A percentile compares a stretch with the other conserved stretches of the same genome.
These are phyloP conservation scores for Ctenosaura bakeri DNA, from an alignment of 2,797 vertebrate genomes.

Conservation along the genomic window DNA sequence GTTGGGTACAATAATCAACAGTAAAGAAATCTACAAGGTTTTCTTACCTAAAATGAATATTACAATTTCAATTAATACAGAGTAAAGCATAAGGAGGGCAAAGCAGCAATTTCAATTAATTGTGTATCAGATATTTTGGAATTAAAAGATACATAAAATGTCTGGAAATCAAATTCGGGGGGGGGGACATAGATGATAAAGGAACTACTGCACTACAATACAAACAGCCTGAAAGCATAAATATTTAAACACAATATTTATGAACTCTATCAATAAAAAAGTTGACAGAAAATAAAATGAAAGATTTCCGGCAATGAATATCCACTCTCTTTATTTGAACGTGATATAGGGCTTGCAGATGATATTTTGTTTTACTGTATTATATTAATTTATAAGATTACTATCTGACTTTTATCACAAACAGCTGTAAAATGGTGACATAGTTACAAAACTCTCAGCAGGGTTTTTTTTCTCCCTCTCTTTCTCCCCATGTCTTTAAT, in stretches of 20 bases:
- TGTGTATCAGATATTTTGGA: background rate
- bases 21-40: background rate
- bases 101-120: background rate
- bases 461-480: too few species aligned
- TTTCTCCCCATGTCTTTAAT: background rate
- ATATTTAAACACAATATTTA: background rate
- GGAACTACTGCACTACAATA: background rate
- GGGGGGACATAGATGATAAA: background rate
- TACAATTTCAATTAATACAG: background rate
- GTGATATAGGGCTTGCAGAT: background rate
- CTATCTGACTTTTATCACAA: background rate
- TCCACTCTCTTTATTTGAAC: background rate
- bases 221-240: background rate
- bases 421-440: background rate
- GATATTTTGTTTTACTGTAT: background rate
- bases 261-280: background rate
- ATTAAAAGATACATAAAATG: background rate
- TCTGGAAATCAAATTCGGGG: background rate
- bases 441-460: background rate
- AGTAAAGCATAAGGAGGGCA: background rate
- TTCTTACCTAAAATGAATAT: background rate
- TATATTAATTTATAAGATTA: slow-evolving; percentile 2
- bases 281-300: background rate
- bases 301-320: background rate
- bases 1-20: background rate